These are phyloP conservation scores for Medauroidea extradentata DNA, from an alignment of 1,140 invertebrate species.

Conservation along the genomic window DNA sequence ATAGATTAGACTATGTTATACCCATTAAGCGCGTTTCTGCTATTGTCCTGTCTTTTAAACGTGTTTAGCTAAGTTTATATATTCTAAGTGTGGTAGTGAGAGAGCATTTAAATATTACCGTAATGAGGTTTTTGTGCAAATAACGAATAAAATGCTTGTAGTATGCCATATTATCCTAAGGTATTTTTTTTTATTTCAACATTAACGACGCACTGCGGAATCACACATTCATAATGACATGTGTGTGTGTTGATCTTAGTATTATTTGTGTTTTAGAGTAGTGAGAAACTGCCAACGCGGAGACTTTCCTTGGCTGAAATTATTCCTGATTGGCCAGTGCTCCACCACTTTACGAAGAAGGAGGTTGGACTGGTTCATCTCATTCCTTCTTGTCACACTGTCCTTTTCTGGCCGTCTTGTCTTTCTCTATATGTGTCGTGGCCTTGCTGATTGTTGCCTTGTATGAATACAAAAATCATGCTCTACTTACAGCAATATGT, in stretches of 20 bases:
- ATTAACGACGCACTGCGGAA: too few relatives aligned
- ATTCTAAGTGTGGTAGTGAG: too few relatives aligned
- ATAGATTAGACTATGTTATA: too few relatives aligned
- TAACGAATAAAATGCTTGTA: too few relatives aligned
- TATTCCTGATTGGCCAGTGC: conserved; percentile 93
- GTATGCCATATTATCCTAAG: too few relatives aligned
- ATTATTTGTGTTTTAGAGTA: conserved; percentile 49
- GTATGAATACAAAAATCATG: neutral
- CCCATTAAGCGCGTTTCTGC: too few relatives aligned
- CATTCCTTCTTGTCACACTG: conserved; percentile 5
- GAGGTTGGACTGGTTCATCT: conserved; percentile 57
- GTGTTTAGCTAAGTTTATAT: too few relatives aligned
- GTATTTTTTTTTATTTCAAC: too few relatives aligned
- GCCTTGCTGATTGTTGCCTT: conserved; percentile 12
- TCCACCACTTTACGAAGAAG: conserved; percentile 78
- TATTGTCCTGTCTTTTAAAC: too few relatives aligned
- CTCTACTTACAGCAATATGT: conserved; percentile 2
- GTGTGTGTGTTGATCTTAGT: conserved; percentile 1
- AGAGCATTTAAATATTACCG: too few relatives aligned
- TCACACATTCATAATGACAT: neutral
- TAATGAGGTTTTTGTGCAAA: too few relatives aligned
- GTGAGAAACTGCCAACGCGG: conserved; percentile 55
- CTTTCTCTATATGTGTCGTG: conserved; percentile 20
- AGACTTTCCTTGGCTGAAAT: conserved; percentile 88
- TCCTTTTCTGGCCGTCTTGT: conserved; percentile 24